Conservation (phyloP, 2,888 invertebrate species). For the Calameuta pallipes region DNA sequence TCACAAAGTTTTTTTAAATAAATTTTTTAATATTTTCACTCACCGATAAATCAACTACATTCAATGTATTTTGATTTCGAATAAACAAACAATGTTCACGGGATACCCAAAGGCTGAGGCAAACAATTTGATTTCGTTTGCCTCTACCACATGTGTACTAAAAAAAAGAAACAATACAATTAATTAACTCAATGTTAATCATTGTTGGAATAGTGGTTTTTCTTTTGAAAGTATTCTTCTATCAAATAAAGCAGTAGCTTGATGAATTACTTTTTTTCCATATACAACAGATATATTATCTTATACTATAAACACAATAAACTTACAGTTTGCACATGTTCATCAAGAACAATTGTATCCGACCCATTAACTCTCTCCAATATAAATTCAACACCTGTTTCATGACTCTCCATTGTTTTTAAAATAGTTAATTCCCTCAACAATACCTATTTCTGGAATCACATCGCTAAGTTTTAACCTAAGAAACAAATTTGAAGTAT, state of each 20-base stretch:
- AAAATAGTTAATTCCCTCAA: neutral
- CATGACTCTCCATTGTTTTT: neutral
- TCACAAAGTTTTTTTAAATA: constrained; percentile 1
- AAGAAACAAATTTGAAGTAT: neutral
- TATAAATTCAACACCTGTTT: neutral
- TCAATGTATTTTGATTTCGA: constrained; percentile 31
- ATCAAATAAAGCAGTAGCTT: no score
- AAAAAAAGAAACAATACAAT: constrained; percentile 25
- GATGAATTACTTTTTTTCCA: neutral
- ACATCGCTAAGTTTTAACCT: neutral
- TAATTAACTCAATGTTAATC: constrained; percentile 11
- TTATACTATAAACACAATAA: neutral
- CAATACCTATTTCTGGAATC: neutral
- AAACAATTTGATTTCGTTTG: constrained; percentile 44
- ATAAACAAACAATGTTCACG: constrained; percentile 53
- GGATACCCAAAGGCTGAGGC: constrained; percentile 48
- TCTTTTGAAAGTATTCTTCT: no score
- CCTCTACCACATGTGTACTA: constrained; percentile 55
- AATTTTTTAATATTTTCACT: constrained; percentile 16
- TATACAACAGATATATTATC: neutral
- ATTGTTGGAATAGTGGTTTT: neutral
- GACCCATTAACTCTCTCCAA: neutral
- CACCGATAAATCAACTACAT: constrained; percentile 51
- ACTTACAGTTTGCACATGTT: constrained; percentile 1
- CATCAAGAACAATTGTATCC: neutral